Evolutionary conservation across 2,797 vertebrate species (phyloP).

Genomic region (Esox lucius): DNA sequence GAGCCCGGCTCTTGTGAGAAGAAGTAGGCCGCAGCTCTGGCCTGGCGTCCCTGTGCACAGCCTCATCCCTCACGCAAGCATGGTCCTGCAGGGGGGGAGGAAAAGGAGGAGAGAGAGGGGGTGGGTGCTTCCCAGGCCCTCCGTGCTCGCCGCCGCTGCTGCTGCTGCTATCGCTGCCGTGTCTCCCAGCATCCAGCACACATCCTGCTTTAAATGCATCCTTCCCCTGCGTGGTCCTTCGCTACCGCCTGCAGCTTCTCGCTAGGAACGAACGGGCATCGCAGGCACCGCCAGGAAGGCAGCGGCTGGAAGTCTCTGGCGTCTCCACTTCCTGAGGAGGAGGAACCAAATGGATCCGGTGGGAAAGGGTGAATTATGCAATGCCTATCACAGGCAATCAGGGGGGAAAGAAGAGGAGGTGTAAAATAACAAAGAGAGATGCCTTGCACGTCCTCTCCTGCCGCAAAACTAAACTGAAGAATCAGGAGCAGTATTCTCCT

Average conservation of each 20-base stretch:
- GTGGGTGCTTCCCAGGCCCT: slow-evolving; percentile 74
- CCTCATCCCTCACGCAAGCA: slow-evolving; percentile 94
- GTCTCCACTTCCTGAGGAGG: slow-evolving; percentile 61
- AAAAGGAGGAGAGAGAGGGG: slow-evolving; percentile 74
- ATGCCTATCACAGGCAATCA: slow-evolving; percentile 69
- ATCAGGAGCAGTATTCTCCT: slow-evolving; percentile 57
- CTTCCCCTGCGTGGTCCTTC: slow-evolving; percentile 61
- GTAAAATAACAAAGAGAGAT: slow-evolving; percentile 25
- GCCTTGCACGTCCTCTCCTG: slow-evolving; percentile 59
- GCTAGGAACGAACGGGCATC: slow-evolving; percentile 65
- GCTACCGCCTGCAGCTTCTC: slow-evolving; percentile 71
- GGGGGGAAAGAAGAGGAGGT: slow-evolving; percentile 40
- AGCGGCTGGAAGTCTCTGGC: slow-evolving; percentile 51
- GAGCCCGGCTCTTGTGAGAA: slow-evolving; percentile 92
- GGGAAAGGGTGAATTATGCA: slow-evolving; percentile 71
- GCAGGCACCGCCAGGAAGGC: slow-evolving; percentile 50
- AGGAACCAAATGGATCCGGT: slow-evolving; percentile 62
- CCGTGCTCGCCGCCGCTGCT: slow-evolving; percentile 54
- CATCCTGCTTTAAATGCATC: slow-evolving; percentile 74
- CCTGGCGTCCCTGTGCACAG: slow-evolving; percentile 95
- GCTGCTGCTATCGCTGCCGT: slow-evolving; percentile 66
- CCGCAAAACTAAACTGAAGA: slow-evolving; percentile 61
- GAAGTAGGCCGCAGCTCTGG: slow-evolving; percentile 98
- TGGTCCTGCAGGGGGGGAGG: slow-evolving; percentile 77
- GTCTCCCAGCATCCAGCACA: slow-evolving; percentile 77